These are phyloP conservation scores for Paratrypauchen microcephalus DNA, from an alignment of 2,797 vertebrate genomes.

Conservation along the genomic window DNA sequence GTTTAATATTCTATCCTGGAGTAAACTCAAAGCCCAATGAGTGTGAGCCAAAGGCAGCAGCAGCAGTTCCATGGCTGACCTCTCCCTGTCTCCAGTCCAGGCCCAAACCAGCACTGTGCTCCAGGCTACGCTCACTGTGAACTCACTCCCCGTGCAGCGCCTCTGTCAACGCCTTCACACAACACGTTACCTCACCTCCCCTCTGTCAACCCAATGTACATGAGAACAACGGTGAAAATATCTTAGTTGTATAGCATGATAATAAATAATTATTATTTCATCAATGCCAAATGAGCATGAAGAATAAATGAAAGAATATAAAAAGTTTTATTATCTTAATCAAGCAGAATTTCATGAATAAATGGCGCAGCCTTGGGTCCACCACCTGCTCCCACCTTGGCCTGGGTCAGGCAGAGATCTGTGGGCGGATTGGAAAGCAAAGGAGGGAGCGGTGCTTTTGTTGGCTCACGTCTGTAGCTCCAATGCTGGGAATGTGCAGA, in stretches of 20 bases:
- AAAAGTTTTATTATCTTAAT: constrained; percentile 18
- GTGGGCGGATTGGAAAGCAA: constrained; percentile 26
- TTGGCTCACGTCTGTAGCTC: constrained; percentile 53
- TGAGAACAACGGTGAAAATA: constrained; percentile 21
- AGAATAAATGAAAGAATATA: constrained; percentile 36
- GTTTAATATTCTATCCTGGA: neutral
- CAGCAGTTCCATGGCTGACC: constrained; percentile 29
- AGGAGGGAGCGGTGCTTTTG: constrained; percentile 59
- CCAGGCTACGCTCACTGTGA: constrained; percentile 44
- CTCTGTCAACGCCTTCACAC: constrained; percentile 40
- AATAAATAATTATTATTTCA: constrained; percentile 21
- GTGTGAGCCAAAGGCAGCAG: constrained; percentile 25
- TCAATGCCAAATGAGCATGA: constrained; percentile 35
- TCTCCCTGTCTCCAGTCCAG: constrained; percentile 27
- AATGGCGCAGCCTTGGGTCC: constrained; percentile 8
- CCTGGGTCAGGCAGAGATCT: constrained; percentile 18
- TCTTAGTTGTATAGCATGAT: constrained; percentile 22
- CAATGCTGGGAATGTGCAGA: constrained; percentile 58
- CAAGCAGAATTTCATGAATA: neutral
- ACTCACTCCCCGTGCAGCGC: constrained; percentile 45
- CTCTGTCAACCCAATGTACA: constrained; percentile 32
- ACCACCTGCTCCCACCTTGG: constrained; percentile 49
- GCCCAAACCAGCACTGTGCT: constrained; percentile 40
- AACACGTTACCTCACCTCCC: constrained; percentile 51
- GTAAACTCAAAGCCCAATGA: constrained; percentile 6